These are phyloP conservation scores for Xenentodon cancila DNA, from an alignment of 2,797 vertebrate species.

Conservation along the genomic window DNA sequence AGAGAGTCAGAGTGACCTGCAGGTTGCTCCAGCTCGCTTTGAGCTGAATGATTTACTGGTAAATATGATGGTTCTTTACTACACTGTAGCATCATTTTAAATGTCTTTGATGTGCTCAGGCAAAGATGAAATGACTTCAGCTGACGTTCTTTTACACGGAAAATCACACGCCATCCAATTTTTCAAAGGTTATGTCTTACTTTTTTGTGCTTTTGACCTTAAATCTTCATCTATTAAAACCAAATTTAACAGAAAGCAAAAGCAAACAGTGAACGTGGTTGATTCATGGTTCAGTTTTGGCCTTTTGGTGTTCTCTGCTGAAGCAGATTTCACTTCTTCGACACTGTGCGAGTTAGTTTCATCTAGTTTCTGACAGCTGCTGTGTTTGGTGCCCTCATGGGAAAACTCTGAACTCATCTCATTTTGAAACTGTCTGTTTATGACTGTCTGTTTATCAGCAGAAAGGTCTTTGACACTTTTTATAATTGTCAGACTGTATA, in stretches of 20 bases:
- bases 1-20: conserved; percentile 48
- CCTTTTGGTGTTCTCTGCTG: background rate
- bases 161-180: no score
- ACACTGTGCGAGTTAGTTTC: no score
- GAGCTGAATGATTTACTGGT: conserved; percentile 63
- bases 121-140: conserved; percentile 50
- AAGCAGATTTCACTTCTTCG: background rate
- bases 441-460: no score
- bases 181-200: no score
- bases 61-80: conserved; percentile 42
- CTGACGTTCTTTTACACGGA: background rate
- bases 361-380: background rate
- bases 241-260: conserved; percentile 12
- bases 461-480: no score
- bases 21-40: conserved; percentile 47
- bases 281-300: background rate
- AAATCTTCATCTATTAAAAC: no score
- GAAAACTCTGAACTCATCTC: conserved; percentile 13
- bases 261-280: background rate
- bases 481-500: no score
- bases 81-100: conserved; percentile 34
- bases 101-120: conserved; percentile 21
- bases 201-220: no score
- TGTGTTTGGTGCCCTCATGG: conserved; percentile 25
- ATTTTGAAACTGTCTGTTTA: no score